Evolutionary conservation across 1,140 invertebrate species (phyloP).

Genomic region (Atta colombica): DNA sequence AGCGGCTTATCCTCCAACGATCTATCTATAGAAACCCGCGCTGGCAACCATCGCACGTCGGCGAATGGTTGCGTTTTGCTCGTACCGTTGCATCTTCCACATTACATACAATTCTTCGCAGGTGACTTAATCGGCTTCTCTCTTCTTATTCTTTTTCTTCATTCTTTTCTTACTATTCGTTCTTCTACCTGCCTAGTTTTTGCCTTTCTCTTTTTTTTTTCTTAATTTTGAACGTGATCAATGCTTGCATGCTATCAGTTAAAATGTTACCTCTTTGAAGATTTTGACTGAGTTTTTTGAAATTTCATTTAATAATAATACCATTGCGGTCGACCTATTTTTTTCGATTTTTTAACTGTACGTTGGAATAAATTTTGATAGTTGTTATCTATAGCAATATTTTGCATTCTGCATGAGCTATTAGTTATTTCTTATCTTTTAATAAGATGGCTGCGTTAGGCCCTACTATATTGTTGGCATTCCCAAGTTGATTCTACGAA

Average conservation of each 20-base stretch:
- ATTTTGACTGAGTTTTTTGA: background rate
- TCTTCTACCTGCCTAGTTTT: background rate
- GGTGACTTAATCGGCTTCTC: constrained; percentile 67
- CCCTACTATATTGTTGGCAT: background rate
- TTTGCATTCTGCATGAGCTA: background rate
- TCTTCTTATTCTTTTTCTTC: constrained; percentile 17
- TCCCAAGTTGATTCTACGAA: background rate
- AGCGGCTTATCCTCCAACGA: constrained; percentile 69
- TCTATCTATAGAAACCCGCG: constrained; percentile 72
- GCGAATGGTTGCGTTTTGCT: constrained; percentile 57
- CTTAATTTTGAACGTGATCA: background rate
- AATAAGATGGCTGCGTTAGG: background rate
- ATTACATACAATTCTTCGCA: constrained; percentile 59
- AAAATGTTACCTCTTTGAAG: background rate
- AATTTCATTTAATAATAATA: background rate
- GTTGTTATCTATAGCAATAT: background rate
- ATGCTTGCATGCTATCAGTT: constrained; percentile 31
- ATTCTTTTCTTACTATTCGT: constrained; percentile 7
- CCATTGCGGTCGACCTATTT: background rate
- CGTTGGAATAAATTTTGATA: background rate
- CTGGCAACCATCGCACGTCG: constrained; percentile 58
- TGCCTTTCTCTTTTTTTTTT: background rate
- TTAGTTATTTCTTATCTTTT: constrained; percentile 20
- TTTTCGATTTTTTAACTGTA: background rate
- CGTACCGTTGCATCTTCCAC: constrained; percentile 58